Evolutionary conservation across 2,888 invertebrate genomes (phyloP).

Genomic region (Epirrhoe alternata): DNA sequence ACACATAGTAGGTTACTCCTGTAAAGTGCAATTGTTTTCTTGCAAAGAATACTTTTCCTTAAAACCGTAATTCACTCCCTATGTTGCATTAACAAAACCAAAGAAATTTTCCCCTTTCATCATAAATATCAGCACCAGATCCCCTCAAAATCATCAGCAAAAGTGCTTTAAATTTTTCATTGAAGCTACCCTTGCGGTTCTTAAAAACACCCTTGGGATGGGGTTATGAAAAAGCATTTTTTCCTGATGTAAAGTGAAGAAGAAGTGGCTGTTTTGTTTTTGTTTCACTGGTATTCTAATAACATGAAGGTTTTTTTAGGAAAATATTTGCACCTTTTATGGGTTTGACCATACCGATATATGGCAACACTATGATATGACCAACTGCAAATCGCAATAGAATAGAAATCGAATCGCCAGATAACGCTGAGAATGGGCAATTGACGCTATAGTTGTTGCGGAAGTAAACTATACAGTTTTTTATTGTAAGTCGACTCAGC

Average conservation of each 20-base stretch:
- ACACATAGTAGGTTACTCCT: no score
- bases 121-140: background rate
- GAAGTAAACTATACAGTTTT: no score
- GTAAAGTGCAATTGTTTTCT: background rate
- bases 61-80: background rate
- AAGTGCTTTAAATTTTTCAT: conserved; percentile 64
- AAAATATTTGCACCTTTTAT: no score
- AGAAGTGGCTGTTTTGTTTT: background rate
- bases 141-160: conserved; percentile 50
- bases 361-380: no score
- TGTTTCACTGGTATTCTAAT: background rate
- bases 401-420: no score
- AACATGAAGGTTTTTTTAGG: background rate
- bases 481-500: no score
- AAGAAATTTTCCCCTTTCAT: background rate
- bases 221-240: conserved; percentile 11
- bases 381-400: no score
- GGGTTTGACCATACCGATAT: no score
- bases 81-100: background rate
- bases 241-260: conserved; percentile 2
- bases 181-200: conserved; percentile 39
- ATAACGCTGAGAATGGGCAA: no score
- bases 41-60: background rate
- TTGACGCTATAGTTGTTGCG: no score
- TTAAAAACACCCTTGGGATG: conserved; percentile 58